A percentile compares a stretch with the other conserved stretches of the same genome.
These are phyloP conservation scores for Sardina pilchardus DNA, from an alignment of 2,113 vertebrate genomes.

Conservation along the genomic window DNA sequence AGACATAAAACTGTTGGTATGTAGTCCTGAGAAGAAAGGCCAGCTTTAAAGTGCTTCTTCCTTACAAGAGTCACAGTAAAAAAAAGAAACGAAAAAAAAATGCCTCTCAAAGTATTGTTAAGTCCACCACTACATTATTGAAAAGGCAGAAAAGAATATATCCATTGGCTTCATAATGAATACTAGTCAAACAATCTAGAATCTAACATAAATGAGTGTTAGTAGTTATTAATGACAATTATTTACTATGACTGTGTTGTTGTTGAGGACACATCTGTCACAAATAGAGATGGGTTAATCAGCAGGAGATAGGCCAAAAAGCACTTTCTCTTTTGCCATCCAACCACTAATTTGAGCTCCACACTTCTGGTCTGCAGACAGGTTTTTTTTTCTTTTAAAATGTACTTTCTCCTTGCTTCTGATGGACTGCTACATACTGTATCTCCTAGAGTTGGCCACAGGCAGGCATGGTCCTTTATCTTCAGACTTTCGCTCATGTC, in stretches of 20 bases:
- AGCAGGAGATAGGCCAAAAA: background rate
- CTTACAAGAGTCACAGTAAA: background rate
- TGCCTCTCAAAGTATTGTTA: background rate
- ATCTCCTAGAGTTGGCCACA: background rate
- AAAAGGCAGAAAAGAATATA: background rate
- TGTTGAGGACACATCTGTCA: background rate
- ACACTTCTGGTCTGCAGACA: background rate
- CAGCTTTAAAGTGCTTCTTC: constrained; percentile 1
- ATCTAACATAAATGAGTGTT: background rate
- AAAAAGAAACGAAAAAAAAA: background rate
- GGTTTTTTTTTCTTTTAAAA: no score
- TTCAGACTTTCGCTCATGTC: background rate
- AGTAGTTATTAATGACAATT: background rate
- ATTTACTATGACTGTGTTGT: background rate
- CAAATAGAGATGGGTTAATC: background rate
- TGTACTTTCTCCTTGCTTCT: background rate
- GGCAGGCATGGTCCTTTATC: background rate
- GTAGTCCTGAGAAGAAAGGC: background rate
- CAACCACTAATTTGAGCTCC: background rate
- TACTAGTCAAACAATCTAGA: background rate
- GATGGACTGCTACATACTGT: background rate
- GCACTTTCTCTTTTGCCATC: background rate
- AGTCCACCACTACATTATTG: background rate
- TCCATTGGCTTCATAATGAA: background rate
- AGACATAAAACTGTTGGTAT: background rate